Evolutionary conservation across 2,113 vertebrate genomes (phyloP), one percentile per base, ranked within the genome.

Genomic region (Lethenteron reissneri): DNA sequence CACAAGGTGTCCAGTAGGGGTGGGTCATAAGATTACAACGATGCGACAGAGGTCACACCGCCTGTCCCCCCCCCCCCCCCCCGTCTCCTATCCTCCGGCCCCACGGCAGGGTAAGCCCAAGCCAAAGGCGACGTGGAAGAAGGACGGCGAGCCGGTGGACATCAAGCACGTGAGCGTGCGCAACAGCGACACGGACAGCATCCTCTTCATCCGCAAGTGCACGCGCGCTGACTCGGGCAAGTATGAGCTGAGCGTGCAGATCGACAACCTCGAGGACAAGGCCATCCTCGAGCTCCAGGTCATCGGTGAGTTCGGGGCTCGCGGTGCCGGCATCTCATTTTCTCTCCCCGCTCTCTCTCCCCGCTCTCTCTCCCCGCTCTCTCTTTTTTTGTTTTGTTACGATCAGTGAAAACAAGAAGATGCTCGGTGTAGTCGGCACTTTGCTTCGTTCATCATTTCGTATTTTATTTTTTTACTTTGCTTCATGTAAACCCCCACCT

Each of bases 201-300:
- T 91, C 75, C 79, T 92, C 74, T 92, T 91, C 77, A 86, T 91
- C 76, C 85, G 89, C 75, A 76, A 84, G 2, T 76, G 85, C 0
- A 83, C 81, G 19, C 82, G 86, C 41, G 57, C 58, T 10, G 83
- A 91, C 80, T 89, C 89, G 0, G 89, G 89, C 3, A 82, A 75
- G 56, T 91, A 90, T 73, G 84, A 84, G 0, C 79, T 92, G 56
- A 76, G 71, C 0, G 86, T 91, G 56, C 80, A 85, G 77, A 83
- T 91, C 3, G 88, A 91, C 79, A 85, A 85, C 79, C 80, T 85
- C 81, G 75, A 77, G 58, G 88, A 88, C 79, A 81, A 78, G 2
- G 88, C 84, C 4, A 78, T 76, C 75, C 76, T 92, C 11, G 70
- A 78, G 74, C 87, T 92, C 78, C 84, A 83, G 72, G 73, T 91